phyloP scores from a whole-genome alignment of 2,113 vertebrate genomes.

The Boleophthalmus pectinirostris region DNA sequence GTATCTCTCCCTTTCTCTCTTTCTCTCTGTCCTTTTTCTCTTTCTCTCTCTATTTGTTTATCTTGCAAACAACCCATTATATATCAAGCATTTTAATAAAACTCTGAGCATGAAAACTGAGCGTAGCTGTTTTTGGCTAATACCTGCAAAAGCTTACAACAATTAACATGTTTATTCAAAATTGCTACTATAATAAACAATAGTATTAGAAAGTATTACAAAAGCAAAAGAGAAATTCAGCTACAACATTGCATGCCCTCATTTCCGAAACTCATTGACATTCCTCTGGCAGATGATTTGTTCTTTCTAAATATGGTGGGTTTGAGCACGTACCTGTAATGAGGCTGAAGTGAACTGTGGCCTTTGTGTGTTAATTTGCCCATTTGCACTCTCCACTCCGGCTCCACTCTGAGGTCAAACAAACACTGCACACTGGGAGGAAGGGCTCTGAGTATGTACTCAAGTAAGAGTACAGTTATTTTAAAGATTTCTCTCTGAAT shows the following conservation, averaged over 20 bases:
- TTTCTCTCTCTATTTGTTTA: no score
- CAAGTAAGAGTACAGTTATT: background rate
- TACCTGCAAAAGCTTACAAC: background rate
- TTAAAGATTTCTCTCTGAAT: background rate
- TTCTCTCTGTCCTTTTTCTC: no score
- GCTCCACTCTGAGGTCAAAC: constrained; percentile 51
- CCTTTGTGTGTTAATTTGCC: constrained; percentile 45
- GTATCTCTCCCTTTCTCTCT: no score
- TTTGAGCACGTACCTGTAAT: constrained; percentile 42
- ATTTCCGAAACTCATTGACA: constrained; percentile 16
- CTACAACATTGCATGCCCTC: constrained; percentile 8
- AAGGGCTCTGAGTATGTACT: background rate
- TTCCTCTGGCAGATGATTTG: constrained; percentile 60
- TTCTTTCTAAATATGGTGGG: constrained; percentile 39
- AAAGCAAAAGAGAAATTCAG: constrained; percentile 22
- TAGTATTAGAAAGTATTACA: constrained; percentile 38
- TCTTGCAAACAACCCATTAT: background rate
- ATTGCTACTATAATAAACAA: constrained; percentile 2
- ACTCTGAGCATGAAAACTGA: background rate
- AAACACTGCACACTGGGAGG: constrained; percentile 35
- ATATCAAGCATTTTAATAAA: background rate
- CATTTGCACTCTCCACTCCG: constrained; percentile 27
- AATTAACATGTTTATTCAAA: constrained; percentile 23
- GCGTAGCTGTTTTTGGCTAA: background rate
- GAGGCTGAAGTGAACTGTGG: constrained; percentile 27